Conservation (phyloP, 2,888 invertebrate species). For the Tortrix viridana region DNA sequence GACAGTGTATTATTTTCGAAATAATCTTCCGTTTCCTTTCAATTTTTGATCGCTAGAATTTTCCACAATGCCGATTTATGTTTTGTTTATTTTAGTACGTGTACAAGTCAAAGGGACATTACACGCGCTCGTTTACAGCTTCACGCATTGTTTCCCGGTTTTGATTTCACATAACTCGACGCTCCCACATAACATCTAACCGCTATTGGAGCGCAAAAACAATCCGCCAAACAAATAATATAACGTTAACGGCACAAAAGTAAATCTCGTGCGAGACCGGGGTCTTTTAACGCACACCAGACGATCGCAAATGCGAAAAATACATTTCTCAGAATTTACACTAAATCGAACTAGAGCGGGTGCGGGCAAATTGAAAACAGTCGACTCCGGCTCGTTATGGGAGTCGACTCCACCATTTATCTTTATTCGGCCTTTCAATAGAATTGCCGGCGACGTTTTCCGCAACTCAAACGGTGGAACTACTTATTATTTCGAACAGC, state of each 20-base stretch:
- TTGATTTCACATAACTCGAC: slow-evolving; percentile 23
- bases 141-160: slow-evolving; percentile 8
- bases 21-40: too few relatives aligned
- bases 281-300: slow-evolving; percentile 40
- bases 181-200: slow-evolving; percentile 23
- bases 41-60: too few relatives aligned
- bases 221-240: slow-evolving; percentile 28
- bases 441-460: slow-evolving; percentile 77
- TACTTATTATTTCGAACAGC: slow-evolving; percentile 81
- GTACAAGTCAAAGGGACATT: neutral
- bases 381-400: slow-evolving; percentile 77
- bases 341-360: slow-evolving; percentile 68
- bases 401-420: slow-evolving; percentile 77
- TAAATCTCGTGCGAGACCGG: slow-evolving; percentile 35
- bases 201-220: slow-evolving; percentile 12
- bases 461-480: slow-evolving; percentile 78
- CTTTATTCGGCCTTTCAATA: slow-evolving; percentile 81
- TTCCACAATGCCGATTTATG: too few relatives aligned
- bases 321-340: slow-evolving; percentile 65
- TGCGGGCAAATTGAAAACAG: slow-evolving; percentile 80
- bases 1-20: too few relatives aligned
- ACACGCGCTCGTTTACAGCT: slow-evolving; percentile 18
- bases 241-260: slow-evolving; percentile 40
- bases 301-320: slow-evolving; percentile 46
- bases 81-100: neutral